Evolutionary conservation across 2,888 invertebrate species (phyloP), one percentile per base, ranked within the genome.

Genomic region (Meteorus cinctellus): DNA sequence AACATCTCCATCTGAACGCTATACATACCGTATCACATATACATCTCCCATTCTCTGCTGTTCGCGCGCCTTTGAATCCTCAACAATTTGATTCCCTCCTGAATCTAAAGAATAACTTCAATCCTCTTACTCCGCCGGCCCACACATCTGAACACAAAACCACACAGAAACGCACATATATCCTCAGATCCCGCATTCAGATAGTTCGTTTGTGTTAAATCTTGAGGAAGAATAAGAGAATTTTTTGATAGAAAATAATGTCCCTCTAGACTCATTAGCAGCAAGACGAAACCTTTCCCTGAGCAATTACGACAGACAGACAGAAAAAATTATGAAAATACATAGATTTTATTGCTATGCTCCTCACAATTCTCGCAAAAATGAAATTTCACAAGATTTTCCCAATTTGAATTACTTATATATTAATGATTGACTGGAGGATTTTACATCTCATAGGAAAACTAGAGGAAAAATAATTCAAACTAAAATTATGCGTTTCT

Each of bases 261-360:
- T 29, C 41, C 55, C 41, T 36, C 16, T 51, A 29, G 69, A 51
- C 69, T 69, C 51, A 16, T 69, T 69, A 69, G 69, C 55, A 8
- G 19, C 55, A 55, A 55, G 69, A 69, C 34, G 51, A 69, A 69
- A 55, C 55, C 24, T 14, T 31, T 62, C 3, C 36, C 19, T 2
- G 27, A 65, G n/a, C 10, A 19, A 65, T n/a, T 36, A 34, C 14
- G 10, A 34, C 62, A 24, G 24, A 24, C 24, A 24, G 24, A 24
- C 24, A 24, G 24, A 24, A 29, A n/a, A 12, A 24, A 60, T 60
- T 62, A 36, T 6, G 34, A 36, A 36, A 19, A 65, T 65, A 36
- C 19, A 24, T 65, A 41, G 36, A 36, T 36, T n/a, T 41, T 36
- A 65, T 19, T n/a, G 69, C 6, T 31, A 48, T 27, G 8, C 19